phyloP scores from a whole-genome alignment of 2,113 vertebrate species.

The Mixornis gularis region DNA sequence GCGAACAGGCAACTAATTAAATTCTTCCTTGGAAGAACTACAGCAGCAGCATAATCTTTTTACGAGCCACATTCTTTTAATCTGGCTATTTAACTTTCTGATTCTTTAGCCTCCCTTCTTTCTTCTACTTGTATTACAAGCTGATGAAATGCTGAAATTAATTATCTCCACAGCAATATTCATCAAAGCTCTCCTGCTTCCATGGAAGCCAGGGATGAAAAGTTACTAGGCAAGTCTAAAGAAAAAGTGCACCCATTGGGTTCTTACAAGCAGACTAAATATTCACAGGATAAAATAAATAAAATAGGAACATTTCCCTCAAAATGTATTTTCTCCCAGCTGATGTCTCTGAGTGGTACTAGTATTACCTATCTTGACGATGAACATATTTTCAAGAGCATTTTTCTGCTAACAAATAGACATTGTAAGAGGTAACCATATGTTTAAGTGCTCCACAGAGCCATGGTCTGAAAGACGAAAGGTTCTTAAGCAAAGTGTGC shows the following conservation, averaged over 20 bases:
- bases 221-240: neutral
- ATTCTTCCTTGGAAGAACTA: slow-evolving; percentile 1
- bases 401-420: slow-evolving; percentile 39
- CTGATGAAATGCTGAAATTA: slow-evolving; percentile 4
- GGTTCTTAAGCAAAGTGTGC: neutral
- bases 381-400: slow-evolving; percentile 44
- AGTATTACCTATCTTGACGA: slow-evolving; percentile 8
- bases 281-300: slow-evolving; percentile 13
- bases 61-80: neutral
- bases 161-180: neutral
- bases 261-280: neutral
- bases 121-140: neutral
- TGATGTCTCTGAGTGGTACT: slow-evolving; percentile 9
- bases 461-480: neutral
- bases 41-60: neutral
- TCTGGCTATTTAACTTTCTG: neutral
- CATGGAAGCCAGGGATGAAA: neutral
- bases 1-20: neutral
- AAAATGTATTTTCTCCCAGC: slow-evolving; percentile 1
- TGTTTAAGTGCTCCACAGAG: slow-evolving; percentile 40
- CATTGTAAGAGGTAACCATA: slow-evolving; percentile 32
- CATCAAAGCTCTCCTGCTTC: slow-evolving; percentile 2
- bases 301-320: neutral
- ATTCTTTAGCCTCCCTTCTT: neutral
- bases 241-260: neutral